Base-by-base conservation (phyloP, 2,888 invertebrate species). In the Galeruca laticollis region DNA sequence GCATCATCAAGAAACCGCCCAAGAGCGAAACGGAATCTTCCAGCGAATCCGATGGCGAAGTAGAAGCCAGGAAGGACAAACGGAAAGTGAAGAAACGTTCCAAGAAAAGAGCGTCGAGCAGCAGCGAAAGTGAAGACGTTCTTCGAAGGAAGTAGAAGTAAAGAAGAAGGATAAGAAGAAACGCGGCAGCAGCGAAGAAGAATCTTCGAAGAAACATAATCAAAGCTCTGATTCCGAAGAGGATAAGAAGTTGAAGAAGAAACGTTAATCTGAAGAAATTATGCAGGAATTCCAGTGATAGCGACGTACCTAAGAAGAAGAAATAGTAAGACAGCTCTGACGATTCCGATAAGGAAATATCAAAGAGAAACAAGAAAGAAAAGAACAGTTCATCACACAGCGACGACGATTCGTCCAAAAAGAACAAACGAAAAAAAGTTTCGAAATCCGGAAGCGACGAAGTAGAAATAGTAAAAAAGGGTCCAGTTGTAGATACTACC, bases 211-310 rank as follows among this genome's bases (percentile, higher is more conserved):
- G 88, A 90, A 79, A 86, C 88, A 85, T 51, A 86, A 87, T 69
- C 89, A 90, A 66, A 87, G 89, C 66, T 88, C 89, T 0, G 91
- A 91, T 18, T 90, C 90, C 0, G 88, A 88, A 61, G 86, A 86
- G 21, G 89, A 89, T 21, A 90, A 90, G 78, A 89, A 89, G 78
- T 87, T 87, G 10, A 89, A 89, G 75, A 90, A 81, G 70, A 82
- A 80, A 68, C 81, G 82, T 20, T 73, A 84, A n/a, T 83, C 84
- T 0, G 2, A 87, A 86, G 74, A 90, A 85, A 76, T 83, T 15
- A 47, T 47, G 83, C 8, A 80, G 78, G 64, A 78, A 85, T 59
- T 83, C 84, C 0, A 83, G 83, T 64, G 84, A 84, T 67, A 85
- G 83, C 73, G 85, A 84, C 61, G 82, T 78, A 52, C 82, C 82